Evolutionary conservation across 2,113 vertebrate species (phyloP), one percentile per base, ranked within the genome.

Genomic region (Neogobius melanostomus): DNA sequence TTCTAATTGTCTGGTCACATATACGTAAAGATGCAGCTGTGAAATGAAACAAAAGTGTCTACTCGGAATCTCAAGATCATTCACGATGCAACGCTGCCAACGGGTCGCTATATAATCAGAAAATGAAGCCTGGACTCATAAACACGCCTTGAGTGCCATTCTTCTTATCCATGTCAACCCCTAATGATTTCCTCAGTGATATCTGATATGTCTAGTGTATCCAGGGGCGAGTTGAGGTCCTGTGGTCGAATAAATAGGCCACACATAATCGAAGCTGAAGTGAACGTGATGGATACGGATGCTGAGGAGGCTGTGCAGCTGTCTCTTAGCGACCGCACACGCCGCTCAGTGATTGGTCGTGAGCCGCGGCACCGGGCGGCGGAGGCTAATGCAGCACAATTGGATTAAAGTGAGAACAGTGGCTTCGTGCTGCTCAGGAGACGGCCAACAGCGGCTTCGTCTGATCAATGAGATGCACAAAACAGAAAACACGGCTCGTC

Each of bases 241-340:
- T n/a, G 15, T 1, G 64, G 69, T 63, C 71, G 60, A 36, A 36
- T 9, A 64, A 74, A 73, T 7, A 5, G 15, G 2, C 11, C 1
- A 6, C 12, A 12, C 3, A 49, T 47, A 56, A 60, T 78, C 77
- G 42, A 82, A 72, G 63, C 44, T n/a, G 6, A 0, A 11, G 50
- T 69, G 69, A 74, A 57, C 62, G 21, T 56, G 53, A 44, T 4
- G 1, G 8, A 54, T 64, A n/a, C 17, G 50, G 46, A 56, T 56
- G 28, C 16, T 49, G 75, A 50, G 48, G 57, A 86, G 75, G 86
- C 79, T 64, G 59, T 63, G 28, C 28, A 56, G 21, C 65, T 0
- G 79, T 77, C 50, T 87, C 79, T 63, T 7, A 9, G 77, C 79
- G 80, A 87, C 84, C 8, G 2, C 57, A 67, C 47, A 16, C 11